Conservation (phyloP, 2,888 invertebrate genomes). For the Ferrisia virgata region DNA sequence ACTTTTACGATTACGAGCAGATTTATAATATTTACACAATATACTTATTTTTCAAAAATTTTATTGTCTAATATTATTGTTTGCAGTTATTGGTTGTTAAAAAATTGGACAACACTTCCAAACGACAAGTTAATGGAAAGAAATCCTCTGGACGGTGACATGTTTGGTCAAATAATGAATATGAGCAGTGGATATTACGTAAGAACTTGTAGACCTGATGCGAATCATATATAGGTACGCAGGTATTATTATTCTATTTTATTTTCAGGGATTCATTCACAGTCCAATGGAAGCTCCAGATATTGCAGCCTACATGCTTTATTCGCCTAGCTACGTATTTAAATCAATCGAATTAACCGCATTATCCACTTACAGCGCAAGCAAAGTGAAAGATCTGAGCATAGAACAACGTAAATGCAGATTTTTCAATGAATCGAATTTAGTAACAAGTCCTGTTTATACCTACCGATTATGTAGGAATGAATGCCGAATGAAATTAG, state of each 20-base stretch:
- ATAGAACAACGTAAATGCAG: slow-evolving; percentile 52
- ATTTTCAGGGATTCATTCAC: slow-evolving; percentile 61
- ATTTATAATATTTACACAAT: no score
- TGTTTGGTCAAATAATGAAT: slow-evolving; percentile 71
- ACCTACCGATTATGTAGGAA: slow-evolving; percentile 53
- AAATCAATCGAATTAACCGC: slow-evolving; percentile 63
- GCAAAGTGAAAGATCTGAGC: slow-evolving; percentile 54
- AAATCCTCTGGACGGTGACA: slow-evolving; percentile 71
- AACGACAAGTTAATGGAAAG: slow-evolving; percentile 55
- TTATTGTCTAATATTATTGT: neutral
- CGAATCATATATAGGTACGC: neutral
- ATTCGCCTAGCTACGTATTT: slow-evolving; percentile 54
- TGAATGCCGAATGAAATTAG: slow-evolving; percentile 53
- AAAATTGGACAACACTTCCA: slow-evolving; percentile 51
- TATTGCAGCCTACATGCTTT: slow-evolving; percentile 57
- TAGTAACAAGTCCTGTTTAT: slow-evolving; percentile 52
- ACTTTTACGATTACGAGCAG: no score
- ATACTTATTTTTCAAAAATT: neutral
- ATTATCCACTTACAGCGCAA: slow-evolving; percentile 60
- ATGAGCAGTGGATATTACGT: slow-evolving; percentile 66
- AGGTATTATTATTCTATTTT: neutral
- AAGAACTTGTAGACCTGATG: no score
- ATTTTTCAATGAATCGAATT: slow-evolving; percentile 51
- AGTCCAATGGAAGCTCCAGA: slow-evolving; percentile 68
- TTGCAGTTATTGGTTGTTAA: slow-evolving; percentile 60